These are phyloP conservation scores for Formicarius rufipectus DNA, from an alignment of 2,113 vertebrate species.

Conservation along the genomic window DNA sequence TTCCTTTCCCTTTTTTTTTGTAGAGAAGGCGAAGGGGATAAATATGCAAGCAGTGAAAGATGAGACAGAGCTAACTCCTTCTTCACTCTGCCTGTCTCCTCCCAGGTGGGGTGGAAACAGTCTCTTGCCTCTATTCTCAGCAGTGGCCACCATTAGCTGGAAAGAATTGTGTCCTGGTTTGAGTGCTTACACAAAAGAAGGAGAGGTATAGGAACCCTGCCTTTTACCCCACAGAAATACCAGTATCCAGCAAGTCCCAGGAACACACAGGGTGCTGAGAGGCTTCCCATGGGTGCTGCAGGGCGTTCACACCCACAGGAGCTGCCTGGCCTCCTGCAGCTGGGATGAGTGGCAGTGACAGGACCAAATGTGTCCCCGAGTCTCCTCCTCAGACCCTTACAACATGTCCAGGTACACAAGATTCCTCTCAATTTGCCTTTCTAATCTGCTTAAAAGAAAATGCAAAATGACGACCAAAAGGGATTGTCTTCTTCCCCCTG, in stretches of 20 bases:
- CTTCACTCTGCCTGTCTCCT: neutral
- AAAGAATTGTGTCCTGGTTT: neutral
- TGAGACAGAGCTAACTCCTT: neutral
- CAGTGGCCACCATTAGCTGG: neutral
- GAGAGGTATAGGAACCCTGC: neutral
- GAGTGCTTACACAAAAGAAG: neutral
- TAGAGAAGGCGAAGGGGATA: neutral
- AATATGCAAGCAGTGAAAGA: neutral
- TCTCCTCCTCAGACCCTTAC: neutral
- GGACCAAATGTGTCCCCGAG: neutral
- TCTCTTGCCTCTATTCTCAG: neutral
- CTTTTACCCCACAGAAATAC: neutral
- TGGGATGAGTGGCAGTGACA: neutral
- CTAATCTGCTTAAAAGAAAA: neutral
- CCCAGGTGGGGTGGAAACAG: neutral
- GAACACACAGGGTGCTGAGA: neutral
- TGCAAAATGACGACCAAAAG: neutral
- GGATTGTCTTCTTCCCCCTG: neutral
- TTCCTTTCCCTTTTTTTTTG: neutral
- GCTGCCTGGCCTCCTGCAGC: neutral
- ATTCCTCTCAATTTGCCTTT: neutral
- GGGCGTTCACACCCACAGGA: neutral
- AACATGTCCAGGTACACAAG: neutral
- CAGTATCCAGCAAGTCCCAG: neutral
- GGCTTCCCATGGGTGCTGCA: neutral